Conservation (phyloP, 2,113 vertebrate genomes). For the Clarias macrocephalus region DNA sequence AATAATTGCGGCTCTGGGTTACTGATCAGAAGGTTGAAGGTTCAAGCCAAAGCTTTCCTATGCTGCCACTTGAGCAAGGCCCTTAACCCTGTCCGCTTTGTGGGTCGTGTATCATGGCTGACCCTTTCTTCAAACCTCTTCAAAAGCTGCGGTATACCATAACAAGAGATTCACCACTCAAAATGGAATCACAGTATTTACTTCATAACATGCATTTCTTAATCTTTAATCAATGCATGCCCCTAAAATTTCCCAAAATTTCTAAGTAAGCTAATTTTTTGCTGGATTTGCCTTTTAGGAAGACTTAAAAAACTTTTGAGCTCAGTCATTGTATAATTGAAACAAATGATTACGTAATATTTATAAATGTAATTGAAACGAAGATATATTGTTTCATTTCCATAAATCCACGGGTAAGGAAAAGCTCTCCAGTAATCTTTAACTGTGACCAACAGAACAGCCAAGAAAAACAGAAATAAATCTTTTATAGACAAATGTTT, state of each 20-base stretch:
- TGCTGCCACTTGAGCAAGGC: not conserved
- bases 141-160: not conserved
- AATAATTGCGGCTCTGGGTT: not conserved
- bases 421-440: not conserved
- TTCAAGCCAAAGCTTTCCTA: not conserved
- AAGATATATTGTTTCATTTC: not conserved
- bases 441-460: not conserved
- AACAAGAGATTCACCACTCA: not conserved
- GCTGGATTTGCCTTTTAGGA: not conserved
- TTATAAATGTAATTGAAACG: not conserved
- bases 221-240: not conserved
- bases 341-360: not conserved
- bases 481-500: not conserved
- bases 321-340: not conserved
- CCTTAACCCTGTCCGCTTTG: not conserved
- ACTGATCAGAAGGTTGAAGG: not conserved
- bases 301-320: too few species aligned
- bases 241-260: not conserved
- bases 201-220: not conserved
- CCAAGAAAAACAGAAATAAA: slow-evolving; percentile 8
- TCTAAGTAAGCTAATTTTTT: not conserved
- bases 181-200: not conserved
- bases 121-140: not conserved
- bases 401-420: not conserved
- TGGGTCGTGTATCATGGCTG: not conserved